A percentile compares a stretch with the other conserved stretches of the same genome.
These are phyloP conservation scores for Bombylius major DNA, from an alignment of 2,888 invertebrate genomes.

Conservation along the genomic window DNA sequence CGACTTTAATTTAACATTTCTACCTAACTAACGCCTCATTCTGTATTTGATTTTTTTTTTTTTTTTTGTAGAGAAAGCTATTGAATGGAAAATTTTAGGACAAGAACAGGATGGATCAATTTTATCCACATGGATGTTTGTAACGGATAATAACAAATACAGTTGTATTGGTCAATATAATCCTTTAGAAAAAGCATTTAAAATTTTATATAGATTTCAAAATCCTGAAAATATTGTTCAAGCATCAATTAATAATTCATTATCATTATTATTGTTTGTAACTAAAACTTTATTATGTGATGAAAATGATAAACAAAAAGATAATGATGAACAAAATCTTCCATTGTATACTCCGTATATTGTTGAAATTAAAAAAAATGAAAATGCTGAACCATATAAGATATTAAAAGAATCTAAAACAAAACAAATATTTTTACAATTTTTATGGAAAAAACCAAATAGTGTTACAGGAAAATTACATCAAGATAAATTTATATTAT, in stretches of 20 bases:
- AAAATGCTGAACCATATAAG: constrained; percentile 28
- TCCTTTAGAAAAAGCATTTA: constrained; percentile 45
- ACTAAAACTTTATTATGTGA: constrained; percentile 39
- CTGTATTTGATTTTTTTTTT: too few species aligned
- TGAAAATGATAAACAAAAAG: constrained; percentile 24
- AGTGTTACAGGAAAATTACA: constrained; percentile 21
- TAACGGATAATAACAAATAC: constrained; percentile 31
- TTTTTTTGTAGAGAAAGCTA: constrained; percentile 43
- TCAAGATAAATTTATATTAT: constrained; percentile 55
- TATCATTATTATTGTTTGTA: constrained; percentile 55
- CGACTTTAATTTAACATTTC: too few species aligned
- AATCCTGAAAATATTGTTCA: constrained; percentile 58
- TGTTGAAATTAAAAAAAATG: constrained; percentile 43
- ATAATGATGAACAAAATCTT: background rate
- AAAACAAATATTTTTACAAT: constrained; percentile 68
- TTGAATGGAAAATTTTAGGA: constrained; percentile 68
- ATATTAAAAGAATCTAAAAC: constrained; percentile 43
- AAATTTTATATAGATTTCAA: constrained; percentile 49
- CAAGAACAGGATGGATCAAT: constrained; percentile 68
- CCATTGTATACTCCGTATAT: constrained; percentile 48
- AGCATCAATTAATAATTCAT: constrained; percentile 60
- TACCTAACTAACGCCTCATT: too few species aligned
- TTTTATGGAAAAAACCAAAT: constrained; percentile 37
- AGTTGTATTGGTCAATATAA: constrained; percentile 49
- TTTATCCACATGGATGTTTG: constrained; percentile 52